A percentile compares a stretch with the other conserved stretches of the same genome.
These are phyloP conservation scores for Campaea margaritaria DNA, from an alignment of 2,888 invertebrate genomes.

Conservation along the genomic window DNA sequence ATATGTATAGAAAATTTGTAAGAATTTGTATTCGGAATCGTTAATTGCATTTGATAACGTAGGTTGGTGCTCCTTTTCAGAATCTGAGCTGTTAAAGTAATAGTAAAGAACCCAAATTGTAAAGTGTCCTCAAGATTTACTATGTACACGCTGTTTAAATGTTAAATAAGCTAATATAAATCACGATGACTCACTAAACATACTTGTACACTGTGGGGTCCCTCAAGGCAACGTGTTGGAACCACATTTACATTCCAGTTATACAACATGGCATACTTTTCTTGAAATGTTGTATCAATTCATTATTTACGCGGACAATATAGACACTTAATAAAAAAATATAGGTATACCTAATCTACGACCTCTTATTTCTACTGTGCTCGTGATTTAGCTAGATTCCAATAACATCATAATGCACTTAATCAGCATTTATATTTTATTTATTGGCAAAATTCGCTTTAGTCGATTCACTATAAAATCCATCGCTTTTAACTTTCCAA, in stretches of 20 bases:
- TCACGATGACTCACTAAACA: slow-evolving; percentile 46
- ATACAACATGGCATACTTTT: background rate
- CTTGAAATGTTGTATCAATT: background rate
- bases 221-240: slow-evolving; percentile 9
- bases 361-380: too few relatives aligned
- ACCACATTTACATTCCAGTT: background rate
- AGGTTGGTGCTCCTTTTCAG: background rate
- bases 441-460: too few relatives aligned
- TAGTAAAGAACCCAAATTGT: too few relatives aligned
- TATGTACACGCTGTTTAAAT: background rate
- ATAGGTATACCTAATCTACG: too few relatives aligned
- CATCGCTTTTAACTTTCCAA: too few relatives aligned
- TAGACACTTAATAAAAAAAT: too few relatives aligned
- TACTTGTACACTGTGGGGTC: background rate
- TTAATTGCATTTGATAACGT: background rate
- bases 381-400: too few relatives aligned
- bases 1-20: background rate
- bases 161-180: slow-evolving; percentile 55
- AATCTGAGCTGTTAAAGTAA: too few relatives aligned
- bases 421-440: too few relatives aligned
- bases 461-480: too few relatives aligned
- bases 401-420: too few relatives aligned
- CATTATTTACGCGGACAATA: too few relatives aligned
- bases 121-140: background rate
- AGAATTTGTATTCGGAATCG: background rate